phyloP scores from a whole-genome alignment of 2,888 invertebrate species.

The Phlogophora meticulosa region DNA sequence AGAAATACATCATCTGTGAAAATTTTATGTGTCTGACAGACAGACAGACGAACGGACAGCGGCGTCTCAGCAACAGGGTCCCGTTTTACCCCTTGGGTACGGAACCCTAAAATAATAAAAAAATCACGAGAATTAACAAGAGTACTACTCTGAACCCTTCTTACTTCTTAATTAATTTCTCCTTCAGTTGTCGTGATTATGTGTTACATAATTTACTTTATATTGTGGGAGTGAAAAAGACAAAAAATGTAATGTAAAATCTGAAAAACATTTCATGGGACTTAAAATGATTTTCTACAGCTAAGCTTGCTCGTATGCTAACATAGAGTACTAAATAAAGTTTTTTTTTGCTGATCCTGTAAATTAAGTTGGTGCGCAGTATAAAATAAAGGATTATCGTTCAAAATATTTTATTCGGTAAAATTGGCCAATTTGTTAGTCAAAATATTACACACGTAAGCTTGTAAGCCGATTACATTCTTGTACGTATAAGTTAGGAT shows the following conservation, averaged over 20 bases:
- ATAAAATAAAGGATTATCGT: neutral
- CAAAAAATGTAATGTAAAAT: no score
- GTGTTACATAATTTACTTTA: slow-evolving; percentile 23
- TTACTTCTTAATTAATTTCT: slow-evolving; percentile 21
- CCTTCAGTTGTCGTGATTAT: slow-evolving; percentile 6
- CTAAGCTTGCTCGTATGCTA: no score
- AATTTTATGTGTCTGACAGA: no score
- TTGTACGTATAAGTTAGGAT: neutral
- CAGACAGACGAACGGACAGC: no score
- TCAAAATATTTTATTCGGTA: neutral
- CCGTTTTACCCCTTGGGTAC: no score
- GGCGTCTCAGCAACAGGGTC: no score
- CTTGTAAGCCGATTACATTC: slow-evolving; percentile 19
- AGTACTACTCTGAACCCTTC: slow-evolving; percentile 21
- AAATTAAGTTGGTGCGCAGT: neutral
- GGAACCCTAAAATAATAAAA: no score
- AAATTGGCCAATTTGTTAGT: neutral
- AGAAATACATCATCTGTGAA: no score
- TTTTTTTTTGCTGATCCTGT: no score
- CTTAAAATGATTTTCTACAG: no score
- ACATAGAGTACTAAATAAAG: no score
- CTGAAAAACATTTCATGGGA: no score
- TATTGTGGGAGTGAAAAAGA: neutral
- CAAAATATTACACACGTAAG: neutral
- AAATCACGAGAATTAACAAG: slow-evolving; percentile 16